These are phyloP conservation scores for Stomatorhinus ivindoensis DNA, from an alignment of 2,113 vertebrate species.

Conservation along the genomic window DNA sequence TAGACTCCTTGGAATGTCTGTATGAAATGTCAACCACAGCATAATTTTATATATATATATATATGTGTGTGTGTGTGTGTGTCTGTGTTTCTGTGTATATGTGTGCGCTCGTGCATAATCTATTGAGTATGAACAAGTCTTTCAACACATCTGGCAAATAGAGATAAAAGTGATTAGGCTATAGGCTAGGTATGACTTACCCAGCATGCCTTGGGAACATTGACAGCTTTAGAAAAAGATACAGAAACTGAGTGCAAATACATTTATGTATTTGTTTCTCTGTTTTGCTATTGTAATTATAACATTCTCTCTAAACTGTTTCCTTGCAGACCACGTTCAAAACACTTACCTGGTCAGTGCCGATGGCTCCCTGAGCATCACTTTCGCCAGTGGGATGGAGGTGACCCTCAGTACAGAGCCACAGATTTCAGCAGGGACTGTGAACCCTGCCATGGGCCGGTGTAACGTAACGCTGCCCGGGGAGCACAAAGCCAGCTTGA, in stretches of 20 bases:
- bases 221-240: background rate
- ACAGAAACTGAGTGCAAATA: background rate
- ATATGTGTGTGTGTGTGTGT: background rate
- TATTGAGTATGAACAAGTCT: background rate
- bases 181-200: background rate
- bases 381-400: slow-evolving; percentile 94
- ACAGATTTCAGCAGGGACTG: slow-evolving; percentile 77
- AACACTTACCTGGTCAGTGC: slow-evolving; percentile 88
- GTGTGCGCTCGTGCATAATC: background rate
- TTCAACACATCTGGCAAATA: background rate
- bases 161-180: background rate
- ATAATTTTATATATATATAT: background rate
- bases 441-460: slow-evolving; percentile 86
- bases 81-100: background rate
- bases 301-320: background rate
- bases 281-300: background rate
- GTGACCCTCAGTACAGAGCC: slow-evolving; percentile 85
- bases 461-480: slow-evolving; percentile 94
- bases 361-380: slow-evolving; percentile 84
- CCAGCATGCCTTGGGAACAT: background rate
- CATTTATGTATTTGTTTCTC: background rate
- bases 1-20: background rate
- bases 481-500: slow-evolving; percentile 87
- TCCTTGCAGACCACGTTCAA: slow-evolving; percentile 74
- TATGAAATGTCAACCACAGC: background rate